Percentiles rank a stretch among this genome's conserved stretches.
Evolutionary conservation across 2,113 vertebrate species (phyloP).

Genomic region (Brachionichthys hirsutus): DNA sequence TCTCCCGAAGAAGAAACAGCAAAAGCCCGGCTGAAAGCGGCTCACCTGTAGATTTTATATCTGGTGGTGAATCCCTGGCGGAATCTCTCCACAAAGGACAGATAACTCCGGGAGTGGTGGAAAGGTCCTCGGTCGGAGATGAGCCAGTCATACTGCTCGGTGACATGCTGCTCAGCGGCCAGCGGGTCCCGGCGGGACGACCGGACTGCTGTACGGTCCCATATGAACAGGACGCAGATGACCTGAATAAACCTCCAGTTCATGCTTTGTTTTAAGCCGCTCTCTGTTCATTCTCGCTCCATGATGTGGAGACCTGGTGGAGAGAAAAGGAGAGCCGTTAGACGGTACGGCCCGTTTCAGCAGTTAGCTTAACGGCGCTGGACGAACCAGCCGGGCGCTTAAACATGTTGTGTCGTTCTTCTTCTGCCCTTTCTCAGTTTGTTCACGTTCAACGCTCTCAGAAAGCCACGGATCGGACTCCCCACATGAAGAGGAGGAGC

Average conservation of each 20-base stretch:
- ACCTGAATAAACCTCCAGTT: slow-evolving; percentile 99
- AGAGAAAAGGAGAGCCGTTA: slow-evolving; percentile 54
- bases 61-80: slow-evolving; percentile 99
- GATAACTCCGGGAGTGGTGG: slow-evolving; percentile 98
- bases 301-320: slow-evolving; percentile 96
- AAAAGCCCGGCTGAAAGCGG: slow-evolving; percentile 50
- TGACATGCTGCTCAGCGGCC: slow-evolving; percentile 97
- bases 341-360: slow-evolving; percentile 60
- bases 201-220: slow-evolving; percentile 98
- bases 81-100: slow-evolving; percentile 99
- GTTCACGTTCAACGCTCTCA: slow-evolving; percentile 32
- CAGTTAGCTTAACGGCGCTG: slow-evolving; percentile 57
- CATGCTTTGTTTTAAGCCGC: slow-evolving; percentile 99
- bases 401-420: slow-evolving; percentile 51
- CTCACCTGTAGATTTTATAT: slow-evolving; percentile 99
- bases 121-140: slow-evolving; percentile 99
- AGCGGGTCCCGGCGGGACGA: slow-evolving; percentile 94
- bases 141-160: slow-evolving; percentile 99
- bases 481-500: slow-evolving; percentile 46
- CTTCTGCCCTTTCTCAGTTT: slow-evolving; percentile 15
- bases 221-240: slow-evolving; percentile 99
- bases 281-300: slow-evolving; percentile 99
- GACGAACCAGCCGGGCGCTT: slow-evolving; percentile 54
- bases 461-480: slow-evolving; percentile 30
- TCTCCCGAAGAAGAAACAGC: no score